Percentiles rank a stretch among this genome's conserved stretches.
Evolutionary conservation across 2,888 invertebrate species (phyloP).

Genomic region (Meteorus colon): DNA sequence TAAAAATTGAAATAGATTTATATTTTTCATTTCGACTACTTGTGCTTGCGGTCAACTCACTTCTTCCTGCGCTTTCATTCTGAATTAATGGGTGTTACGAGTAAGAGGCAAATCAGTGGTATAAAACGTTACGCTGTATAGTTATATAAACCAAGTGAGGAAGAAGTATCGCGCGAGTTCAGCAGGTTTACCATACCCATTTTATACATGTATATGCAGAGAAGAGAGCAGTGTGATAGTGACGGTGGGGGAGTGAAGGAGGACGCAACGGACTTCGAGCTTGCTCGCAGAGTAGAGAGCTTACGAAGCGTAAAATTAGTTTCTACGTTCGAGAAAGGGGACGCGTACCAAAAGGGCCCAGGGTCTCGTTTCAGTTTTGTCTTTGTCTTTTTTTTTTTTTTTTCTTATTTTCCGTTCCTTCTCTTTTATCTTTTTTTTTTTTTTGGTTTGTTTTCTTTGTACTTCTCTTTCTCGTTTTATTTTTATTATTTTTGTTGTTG

Average conservation of each 20-base stretch:
- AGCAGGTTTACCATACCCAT: slow-evolving; percentile 50
- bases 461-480: neutral
- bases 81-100: slow-evolving; percentile 26
- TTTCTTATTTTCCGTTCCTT: slow-evolving; percentile 11
- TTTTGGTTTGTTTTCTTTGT: neutral
- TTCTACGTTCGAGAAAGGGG: slow-evolving; percentile 53
- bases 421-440: slow-evolving; percentile 5
- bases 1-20: neutral
- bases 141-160: slow-evolving; percentile 41
- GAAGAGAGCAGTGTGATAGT: slow-evolving; percentile 5
- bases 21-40: slow-evolving; percentile 19
- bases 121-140: slow-evolving; percentile 15
- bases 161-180: slow-evolving; percentile 48
- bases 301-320: slow-evolving; percentile 59
- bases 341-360: slow-evolving; percentile 41
- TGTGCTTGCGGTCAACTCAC: neutral
- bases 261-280: slow-evolving; percentile 31
- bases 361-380: slow-evolving; percentile 41
- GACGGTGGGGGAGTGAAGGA: neutral
- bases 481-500: slow-evolving; percentile 18
- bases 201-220: slow-evolving; percentile 4
- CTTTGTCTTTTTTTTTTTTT: slow-evolving; percentile 19
- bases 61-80: neutral
- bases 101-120: slow-evolving; percentile 39
- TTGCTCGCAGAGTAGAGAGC: slow-evolving; percentile 47